Conservation (phyloP, 2,113 vertebrate genomes). For the Puma concolor region DNA sequence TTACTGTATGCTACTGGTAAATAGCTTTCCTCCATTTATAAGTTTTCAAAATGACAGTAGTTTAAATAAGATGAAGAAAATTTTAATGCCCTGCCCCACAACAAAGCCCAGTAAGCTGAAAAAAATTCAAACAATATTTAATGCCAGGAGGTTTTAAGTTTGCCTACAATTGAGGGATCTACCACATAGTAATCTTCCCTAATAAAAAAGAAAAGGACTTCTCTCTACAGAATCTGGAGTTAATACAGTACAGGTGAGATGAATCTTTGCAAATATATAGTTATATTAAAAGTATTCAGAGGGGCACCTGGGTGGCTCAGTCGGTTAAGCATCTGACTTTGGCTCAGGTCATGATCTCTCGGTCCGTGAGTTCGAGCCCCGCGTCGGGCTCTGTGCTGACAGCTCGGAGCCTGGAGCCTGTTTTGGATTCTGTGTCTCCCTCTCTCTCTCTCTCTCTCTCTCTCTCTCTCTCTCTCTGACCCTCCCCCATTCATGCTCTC, state of each 20-base stretch:
- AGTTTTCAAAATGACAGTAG: constrained; percentile 46
- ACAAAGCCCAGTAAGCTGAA: background rate
- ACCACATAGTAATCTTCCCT: background rate
- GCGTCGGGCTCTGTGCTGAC: too few species aligned
- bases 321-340: too few species aligned
- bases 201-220: background rate
- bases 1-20: background rate
- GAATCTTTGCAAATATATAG: background rate
- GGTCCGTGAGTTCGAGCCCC: too few species aligned
- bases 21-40: background rate
- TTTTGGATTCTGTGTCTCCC: too few species aligned
- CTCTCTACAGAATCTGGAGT: background rate
- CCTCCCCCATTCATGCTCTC: too few species aligned
- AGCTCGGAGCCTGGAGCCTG: too few species aligned
- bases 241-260: background rate
- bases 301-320: too few species aligned
- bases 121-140: background rate
- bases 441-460: too few species aligned
- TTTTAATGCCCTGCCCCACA: background rate
- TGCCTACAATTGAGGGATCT: background rate
- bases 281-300: background rate
- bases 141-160: background rate
- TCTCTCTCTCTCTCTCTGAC: too few species aligned
- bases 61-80: constrained; percentile 39
- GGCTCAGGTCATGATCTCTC: too few species aligned